Evolutionary conservation across 1,140 invertebrate species (phyloP).

Genomic region (Polyergus mexicanus): DNA sequence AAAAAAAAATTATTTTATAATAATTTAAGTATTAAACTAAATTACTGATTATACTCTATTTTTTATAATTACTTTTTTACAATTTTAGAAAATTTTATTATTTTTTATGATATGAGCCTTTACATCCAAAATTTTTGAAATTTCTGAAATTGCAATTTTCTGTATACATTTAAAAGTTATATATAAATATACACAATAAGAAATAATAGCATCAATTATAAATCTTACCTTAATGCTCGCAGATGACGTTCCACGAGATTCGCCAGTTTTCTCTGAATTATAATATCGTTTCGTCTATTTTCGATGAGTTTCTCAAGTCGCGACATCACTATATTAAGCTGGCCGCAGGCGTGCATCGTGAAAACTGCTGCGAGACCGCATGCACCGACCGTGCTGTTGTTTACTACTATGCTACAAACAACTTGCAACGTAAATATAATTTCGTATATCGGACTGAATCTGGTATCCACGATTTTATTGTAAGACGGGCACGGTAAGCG

Average conservation of each 20-base stretch:
- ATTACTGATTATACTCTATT: no score
- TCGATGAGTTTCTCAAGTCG: conserved; percentile 24
- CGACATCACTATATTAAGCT: conserved; percentile 74
- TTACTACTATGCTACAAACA: conserved; percentile 61
- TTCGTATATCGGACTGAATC: conserved; percentile 65
- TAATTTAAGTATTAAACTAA: no score
- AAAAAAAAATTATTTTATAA: no score
- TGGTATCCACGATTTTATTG: conserved; percentile 59
- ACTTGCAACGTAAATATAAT: conserved; percentile 67
- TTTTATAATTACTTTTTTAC: no score
- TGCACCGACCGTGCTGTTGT: conserved; percentile 64
- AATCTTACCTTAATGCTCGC: conserved; percentile 42
- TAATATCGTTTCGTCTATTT: conserved; percentile 18
- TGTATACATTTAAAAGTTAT: no score
- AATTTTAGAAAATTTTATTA: no score
- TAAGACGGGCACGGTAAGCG: conserved; percentile 40
- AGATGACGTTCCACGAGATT: conserved; percentile 59
- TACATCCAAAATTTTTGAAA: no score
- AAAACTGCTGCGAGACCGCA: conserved; percentile 51
- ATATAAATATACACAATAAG: no score
- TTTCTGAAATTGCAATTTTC: no score
- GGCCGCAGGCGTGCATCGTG: conserved; percentile 73
- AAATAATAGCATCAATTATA: no score
- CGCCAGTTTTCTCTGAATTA: conserved; percentile 18
- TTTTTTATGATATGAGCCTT: no score